Evolutionary conservation across 2,888 invertebrate genomes (phyloP), one percentile per base, ranked within the genome.

Genomic region (Drosophila leonis): DNA sequence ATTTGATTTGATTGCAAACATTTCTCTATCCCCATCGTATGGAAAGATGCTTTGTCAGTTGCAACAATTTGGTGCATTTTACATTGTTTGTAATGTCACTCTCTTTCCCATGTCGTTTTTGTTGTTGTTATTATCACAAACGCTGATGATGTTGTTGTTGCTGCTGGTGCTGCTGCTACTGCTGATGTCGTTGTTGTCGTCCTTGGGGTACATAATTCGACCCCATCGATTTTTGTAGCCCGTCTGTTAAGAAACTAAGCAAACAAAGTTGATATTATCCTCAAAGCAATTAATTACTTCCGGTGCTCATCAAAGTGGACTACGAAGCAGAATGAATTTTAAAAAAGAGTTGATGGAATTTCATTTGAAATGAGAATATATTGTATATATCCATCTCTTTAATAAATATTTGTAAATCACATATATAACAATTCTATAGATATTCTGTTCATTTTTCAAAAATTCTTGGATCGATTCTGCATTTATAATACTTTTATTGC

Each of bases 1-100:
- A 71, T 81, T 83, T 82, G 82, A 87, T 87, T 87, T 83, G 83
- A 89, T 83, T 87, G 90, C 88, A 70, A 75, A 44, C 59, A 60
- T 67, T 64, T 42, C 63, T 56, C 51, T 59, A 51, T 78, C 62
- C 37, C 62, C 51, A 48, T 66, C 51, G 51, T 57, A 29, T 35
- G 46, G 62, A 73, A 49, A 63, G 56, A 60, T 65, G 65, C 64
- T 56, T 59, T 74, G 75, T 62, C 66, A 69, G 85, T 66, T 70
- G 80, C 80, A 78, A 83, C 77, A 83, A 80, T 83, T 90, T 85
- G 66, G 72, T 70, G 75, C 62, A 76, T 75, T 90, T 75, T 80
- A 78, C 83, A 86, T 83, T 88, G 86, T 85, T 85, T 80, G 83
- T 68, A 62, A 75, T 85, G 79, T 56, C 72, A 60, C 72, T 74